Conservation (phyloP, 1,140 invertebrate species). For the Drosophila tani region DNA sequence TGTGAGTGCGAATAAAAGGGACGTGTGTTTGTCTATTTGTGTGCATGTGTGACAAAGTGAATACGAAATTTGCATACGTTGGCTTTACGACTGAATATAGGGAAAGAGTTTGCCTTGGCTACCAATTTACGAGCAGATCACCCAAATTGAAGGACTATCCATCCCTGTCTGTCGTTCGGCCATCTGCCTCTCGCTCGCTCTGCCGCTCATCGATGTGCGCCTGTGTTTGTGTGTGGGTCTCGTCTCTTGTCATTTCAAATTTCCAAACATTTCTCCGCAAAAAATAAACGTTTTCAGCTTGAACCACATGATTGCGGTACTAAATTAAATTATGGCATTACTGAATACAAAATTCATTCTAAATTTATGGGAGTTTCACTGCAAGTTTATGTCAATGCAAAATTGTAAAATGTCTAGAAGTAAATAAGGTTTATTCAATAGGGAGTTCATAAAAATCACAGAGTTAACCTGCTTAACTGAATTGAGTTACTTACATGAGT, state of each 20-base stretch:
- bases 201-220: neutral
- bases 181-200: neutral
- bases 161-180: conserved; percentile 20
- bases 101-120: conserved; percentile 60
- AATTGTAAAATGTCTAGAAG: conserved; percentile 22
- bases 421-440: conserved; percentile 13
- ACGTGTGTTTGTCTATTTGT: conserved; percentile 55
- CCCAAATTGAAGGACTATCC: conserved; percentile 64
- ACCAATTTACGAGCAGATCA: conserved; percentile 60
- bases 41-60: conserved; percentile 71
- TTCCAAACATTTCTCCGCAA: conserved; percentile 58
- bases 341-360: conserved; percentile 52
- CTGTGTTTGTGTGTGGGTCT: conserved; percentile 29
- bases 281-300: conserved; percentile 56
- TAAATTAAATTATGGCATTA: conserved; percentile 80
- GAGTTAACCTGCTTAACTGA: neutral
- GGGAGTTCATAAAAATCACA: neutral
- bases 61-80: conserved; percentile 80
- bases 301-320: conserved; percentile 77
- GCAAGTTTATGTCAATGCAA: conserved; percentile 27
- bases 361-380: conserved; percentile 50
- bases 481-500: neutral
- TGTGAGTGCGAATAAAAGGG: conserved; percentile 36
- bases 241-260: conserved; percentile 54
- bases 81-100: conserved; percentile 70